These are phyloP conservation scores for Eufriesea mexicana DNA, from an alignment of 1,140 invertebrate species.

Conservation along the genomic window DNA sequence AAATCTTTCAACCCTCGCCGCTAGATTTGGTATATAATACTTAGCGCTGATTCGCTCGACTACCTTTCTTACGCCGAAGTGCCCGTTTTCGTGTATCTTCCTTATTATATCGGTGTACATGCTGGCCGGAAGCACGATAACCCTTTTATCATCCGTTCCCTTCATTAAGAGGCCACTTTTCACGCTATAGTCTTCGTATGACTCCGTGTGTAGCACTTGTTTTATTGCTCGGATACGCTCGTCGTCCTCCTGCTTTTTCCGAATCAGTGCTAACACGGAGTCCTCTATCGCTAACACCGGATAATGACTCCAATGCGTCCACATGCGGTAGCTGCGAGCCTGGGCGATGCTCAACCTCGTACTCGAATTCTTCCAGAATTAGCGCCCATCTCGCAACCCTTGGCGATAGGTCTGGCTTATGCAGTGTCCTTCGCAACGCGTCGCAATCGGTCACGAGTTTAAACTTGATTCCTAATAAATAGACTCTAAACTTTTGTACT, in stretches of 20 bases:
- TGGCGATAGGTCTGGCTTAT: neutral
- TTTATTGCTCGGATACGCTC: neutral
- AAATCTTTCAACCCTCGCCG: neutral
- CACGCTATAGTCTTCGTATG: conserved; percentile 7
- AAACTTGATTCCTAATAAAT: conserved; percentile 5
- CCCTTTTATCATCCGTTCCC: neutral
- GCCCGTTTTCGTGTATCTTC: neutral
- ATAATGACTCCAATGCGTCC: conserved; percentile 41
- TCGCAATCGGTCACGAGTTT: neutral
- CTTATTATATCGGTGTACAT: neutral
- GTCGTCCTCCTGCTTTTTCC: neutral
- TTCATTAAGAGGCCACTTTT: neutral
- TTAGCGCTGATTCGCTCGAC: neutral
- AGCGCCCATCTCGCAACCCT: neutral
- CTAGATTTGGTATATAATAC: conserved; percentile 15
- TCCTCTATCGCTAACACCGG: neutral
- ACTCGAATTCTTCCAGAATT: too few relatives aligned
- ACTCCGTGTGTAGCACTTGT: neutral
- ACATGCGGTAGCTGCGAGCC: too few relatives aligned
- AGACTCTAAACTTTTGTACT: conserved; percentile 4
- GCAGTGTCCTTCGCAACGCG: neutral
- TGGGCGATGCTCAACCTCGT: too few relatives aligned
- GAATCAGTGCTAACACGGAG: neutral
- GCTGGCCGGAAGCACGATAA: neutral
- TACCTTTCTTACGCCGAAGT: neutral